Base-by-base conservation (phyloP, 2,113 vertebrate species). In the Mustelus asterias region DNA sequence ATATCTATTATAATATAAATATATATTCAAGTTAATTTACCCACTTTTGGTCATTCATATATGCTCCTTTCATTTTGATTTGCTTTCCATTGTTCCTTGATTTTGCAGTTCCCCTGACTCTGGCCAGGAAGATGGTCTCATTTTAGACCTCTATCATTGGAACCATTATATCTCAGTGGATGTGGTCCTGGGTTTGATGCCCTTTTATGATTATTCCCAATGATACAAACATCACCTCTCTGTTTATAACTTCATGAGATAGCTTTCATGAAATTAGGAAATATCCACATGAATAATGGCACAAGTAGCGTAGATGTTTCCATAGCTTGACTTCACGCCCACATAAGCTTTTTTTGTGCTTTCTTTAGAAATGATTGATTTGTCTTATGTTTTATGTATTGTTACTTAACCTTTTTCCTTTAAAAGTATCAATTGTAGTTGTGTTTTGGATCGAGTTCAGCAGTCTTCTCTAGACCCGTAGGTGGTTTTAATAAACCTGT, bases 401-500 rank as follows among this genome's bases (percentile, higher is more conserved):
- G 20, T 94, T 70, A 3, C 26, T 69, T 70, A 24, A 41, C 9
- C 13, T 90, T 60, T 90, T 90, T 60, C 58, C 3, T 26, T 22
- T 33, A 60, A 60, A 54, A 60, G 0, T 54, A 63, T 90, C 88
- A 90, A 18, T 90, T 90, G 48, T 29, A 58, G 80, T 89, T 89
- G 48, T 89, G 22, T 89, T 58, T 89, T 58, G n/a, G 92, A 94
- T 94, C 70, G 26, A 29, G 26, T 69, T 94, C 4, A 70, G 22
- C 20, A 41, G 18, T 37, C n/a, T 94, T 67, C 58, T 44, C n/a
- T 67, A 4, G 13, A 54, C 72, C 29, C 29, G 26, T 41, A 69
- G 63, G 44, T 95, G 94, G 11, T 76, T 72, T 72, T 95, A 95
- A 54, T 37, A 70, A 94, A 92, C 29, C 60, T 37, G 89, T n/a